phyloP scores from a whole-genome alignment of 2,113 vertebrate genomes.

The Gracilinanus agilis region DNA sequence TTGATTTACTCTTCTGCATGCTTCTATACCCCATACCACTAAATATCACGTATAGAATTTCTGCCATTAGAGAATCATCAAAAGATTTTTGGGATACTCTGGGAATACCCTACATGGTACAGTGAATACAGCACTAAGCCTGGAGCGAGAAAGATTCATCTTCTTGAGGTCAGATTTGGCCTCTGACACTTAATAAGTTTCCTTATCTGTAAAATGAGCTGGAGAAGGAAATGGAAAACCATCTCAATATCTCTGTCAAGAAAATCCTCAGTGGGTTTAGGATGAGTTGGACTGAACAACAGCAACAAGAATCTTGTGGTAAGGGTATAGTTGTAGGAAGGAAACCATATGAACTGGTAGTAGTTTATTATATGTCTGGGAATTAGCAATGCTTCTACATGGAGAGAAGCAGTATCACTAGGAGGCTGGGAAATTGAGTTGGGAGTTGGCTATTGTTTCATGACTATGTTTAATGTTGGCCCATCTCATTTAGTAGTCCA shows the following conservation, averaged over 20 bases:
- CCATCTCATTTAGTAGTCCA: neutral
- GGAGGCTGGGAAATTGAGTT: neutral
- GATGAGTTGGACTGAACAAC: too few species aligned
- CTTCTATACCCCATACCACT: neutral
- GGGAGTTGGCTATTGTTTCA: neutral
- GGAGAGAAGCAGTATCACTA: neutral
- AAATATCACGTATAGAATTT: conserved; percentile 4
- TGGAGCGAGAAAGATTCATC: too few species aligned
- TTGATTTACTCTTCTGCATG: neutral
- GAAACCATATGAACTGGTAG: neutral
- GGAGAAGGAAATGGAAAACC: too few species aligned
- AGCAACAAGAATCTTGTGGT: neutral
- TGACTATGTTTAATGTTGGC: neutral
- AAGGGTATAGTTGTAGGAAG: neutral
- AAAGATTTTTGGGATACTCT: conserved; percentile 10
- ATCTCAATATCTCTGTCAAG: too few species aligned
- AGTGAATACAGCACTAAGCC: too few species aligned
- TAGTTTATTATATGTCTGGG: neutral
- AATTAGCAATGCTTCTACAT: neutral
- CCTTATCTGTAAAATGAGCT: too few species aligned
- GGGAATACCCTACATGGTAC: neutral
- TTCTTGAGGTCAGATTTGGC: too few species aligned
- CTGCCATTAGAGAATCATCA: conserved; percentile 32
- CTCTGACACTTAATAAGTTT: too few species aligned
- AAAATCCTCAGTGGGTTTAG: too few species aligned